A percentile compares a stretch with the other conserved stretches of the same genome.
Conservation (phyloP, 1,140 invertebrate genomes). For the Eupeodes corollae region DNA sequence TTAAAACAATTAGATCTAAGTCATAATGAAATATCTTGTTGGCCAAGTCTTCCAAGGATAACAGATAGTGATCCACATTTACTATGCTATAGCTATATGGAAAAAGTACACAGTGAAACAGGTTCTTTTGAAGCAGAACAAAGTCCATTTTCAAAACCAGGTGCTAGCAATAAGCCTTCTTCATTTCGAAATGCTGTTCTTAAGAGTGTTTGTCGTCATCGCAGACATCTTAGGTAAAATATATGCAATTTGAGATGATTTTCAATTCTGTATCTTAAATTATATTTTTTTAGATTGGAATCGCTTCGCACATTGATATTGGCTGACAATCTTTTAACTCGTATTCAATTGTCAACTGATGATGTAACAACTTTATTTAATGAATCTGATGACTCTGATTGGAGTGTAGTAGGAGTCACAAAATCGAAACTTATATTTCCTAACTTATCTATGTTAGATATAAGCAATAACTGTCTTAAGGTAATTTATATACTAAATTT, state of each 20-base stretch:
- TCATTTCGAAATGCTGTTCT: constrained; percentile 61
- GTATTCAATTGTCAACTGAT: constrained; percentile 67
- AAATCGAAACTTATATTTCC: constrained; percentile 75
- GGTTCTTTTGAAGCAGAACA: constrained; percentile 38
- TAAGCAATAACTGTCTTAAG: constrained; percentile 75
- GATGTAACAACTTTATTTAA: constrained; percentile 44
- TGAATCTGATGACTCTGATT: constrained; percentile 32
- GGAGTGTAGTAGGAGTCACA: constrained; percentile 37
- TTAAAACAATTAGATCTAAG: constrained; percentile 87
- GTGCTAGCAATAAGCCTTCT: constrained; percentile 11
- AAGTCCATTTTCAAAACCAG: constrained; percentile 23
- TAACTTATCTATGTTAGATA: constrained; percentile 86
- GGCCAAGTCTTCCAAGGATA: constrained; percentile 70
- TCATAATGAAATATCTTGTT: constrained; percentile 81
- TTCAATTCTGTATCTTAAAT: background rate
- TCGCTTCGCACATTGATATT: constrained; percentile 47
- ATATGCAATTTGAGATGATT: constrained; percentile 53
- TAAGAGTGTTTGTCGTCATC: constrained; percentile 68
- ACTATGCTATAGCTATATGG: constrained; percentile 44
- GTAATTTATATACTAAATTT: too few relatives aligned
- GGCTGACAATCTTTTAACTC: constrained; percentile 69
- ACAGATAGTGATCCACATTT: constrained; percentile 49
- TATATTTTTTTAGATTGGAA: constrained; percentile 12
- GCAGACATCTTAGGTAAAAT: constrained; percentile 69
- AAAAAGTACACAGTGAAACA: background rate